phyloP scores from a whole-genome alignment of 2,797 vertebrate genomes.

The Danio choprae region DNA sequence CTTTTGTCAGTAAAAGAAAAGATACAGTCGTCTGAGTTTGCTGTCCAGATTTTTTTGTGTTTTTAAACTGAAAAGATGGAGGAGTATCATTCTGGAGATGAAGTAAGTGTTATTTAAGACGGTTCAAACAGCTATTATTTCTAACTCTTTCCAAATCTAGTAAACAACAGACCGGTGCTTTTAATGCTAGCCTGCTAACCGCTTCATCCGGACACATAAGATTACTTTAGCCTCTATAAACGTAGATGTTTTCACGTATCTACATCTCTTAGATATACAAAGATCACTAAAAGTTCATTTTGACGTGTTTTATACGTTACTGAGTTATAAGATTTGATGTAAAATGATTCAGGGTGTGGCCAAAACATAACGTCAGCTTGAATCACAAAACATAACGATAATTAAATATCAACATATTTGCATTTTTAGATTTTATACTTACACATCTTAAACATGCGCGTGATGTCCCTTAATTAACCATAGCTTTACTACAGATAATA shows the following conservation, averaged over 20 bases:
- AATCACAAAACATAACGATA: neutral
- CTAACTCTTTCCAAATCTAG: neutral
- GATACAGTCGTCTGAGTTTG: neutral
- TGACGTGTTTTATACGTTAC: neutral
- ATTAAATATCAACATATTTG: neutral
- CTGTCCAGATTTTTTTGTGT: neutral
- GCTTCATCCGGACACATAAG: slow-evolving; percentile 6
- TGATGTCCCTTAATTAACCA: no score
- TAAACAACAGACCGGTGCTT: neutral
- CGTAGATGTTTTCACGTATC: neutral
- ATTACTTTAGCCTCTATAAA: neutral
- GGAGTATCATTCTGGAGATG: slow-evolving; percentile 72
- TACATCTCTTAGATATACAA: neutral
- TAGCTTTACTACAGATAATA: no score
- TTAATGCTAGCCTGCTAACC: slow-evolving; percentile 31
- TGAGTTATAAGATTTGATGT: neutral
- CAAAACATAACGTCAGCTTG: neutral
- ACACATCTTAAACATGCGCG: neutral
- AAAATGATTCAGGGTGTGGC: slow-evolving; percentile 48
- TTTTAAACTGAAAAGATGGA: slow-evolving; percentile 68
- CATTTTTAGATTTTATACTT: neutral
- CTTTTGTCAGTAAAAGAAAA: slow-evolving; percentile 24
- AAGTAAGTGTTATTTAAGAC: slow-evolving; percentile 63
- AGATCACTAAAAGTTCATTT: neutral
- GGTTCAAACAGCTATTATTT: neutral